A percentile compares a stretch with the other conserved stretches of the same genome.
These are phyloP conservation scores for Halocynthia aurantium DNA, from an alignment of 23 tunicate genomes.

Conservation along the genomic window DNA sequence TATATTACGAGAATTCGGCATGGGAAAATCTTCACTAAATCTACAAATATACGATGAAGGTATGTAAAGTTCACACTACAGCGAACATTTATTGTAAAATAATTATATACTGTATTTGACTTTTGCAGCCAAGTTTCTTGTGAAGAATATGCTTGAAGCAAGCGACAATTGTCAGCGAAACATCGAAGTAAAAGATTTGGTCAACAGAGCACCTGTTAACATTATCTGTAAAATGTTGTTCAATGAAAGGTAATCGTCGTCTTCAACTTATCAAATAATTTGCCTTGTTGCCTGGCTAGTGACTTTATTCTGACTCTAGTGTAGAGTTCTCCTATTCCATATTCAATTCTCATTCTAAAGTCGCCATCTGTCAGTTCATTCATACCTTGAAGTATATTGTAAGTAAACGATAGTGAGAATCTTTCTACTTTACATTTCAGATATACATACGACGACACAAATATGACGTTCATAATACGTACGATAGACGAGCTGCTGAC, in stretches of 20 bases:
- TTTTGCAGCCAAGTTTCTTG: conserved; percentile 41
- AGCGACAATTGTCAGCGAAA: conserved; percentile 45
- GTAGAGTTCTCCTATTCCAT: no score
- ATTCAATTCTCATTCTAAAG: no score
- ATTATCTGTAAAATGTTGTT: conserved; percentile 60
- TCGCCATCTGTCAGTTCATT: no score
- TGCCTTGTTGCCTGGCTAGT: neutral
- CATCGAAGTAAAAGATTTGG: conserved; percentile 50
- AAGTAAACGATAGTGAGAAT: neutral
- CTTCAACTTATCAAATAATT: neutral
- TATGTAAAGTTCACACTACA: neutral
- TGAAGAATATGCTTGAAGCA: conserved; percentile 44
- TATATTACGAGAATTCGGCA: conserved; percentile 68
- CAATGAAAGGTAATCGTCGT: conserved; percentile 45
- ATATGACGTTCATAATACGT: conserved; percentile 36
- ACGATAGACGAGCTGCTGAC: conserved; percentile 54
- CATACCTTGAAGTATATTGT: no score
- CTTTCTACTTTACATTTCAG: conserved; percentile 17
- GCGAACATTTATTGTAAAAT: no score
- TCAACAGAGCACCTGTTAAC: conserved; percentile 68
- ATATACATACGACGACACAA: conserved; percentile 63
- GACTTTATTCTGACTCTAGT: neutral
- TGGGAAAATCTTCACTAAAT: conserved; percentile 79
- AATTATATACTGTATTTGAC: neutral
- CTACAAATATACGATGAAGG: conserved; percentile 74